Conservation (phyloP, 2,113 vertebrate species). For the Corynorhinus townsendii region DNA sequence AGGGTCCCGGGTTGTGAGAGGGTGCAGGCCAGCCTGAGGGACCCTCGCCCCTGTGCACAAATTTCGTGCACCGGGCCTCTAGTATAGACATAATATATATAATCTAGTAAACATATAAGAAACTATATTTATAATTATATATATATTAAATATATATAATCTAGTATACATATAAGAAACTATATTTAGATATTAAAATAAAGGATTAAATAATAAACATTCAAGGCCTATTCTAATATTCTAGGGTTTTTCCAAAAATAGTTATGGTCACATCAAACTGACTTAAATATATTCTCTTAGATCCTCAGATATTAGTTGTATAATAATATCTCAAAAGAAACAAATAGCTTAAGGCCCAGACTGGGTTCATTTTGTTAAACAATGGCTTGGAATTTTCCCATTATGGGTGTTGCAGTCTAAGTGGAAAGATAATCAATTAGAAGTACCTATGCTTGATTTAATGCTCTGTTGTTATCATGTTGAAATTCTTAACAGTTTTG, state of each 20-base stretch:
- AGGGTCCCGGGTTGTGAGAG: too few species aligned
- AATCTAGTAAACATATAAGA: not conserved
- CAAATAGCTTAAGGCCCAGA: not conserved
- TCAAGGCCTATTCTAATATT: not conserved
- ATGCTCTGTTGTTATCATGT: not conserved
- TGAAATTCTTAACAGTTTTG: not conserved
- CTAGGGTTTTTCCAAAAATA: not conserved
- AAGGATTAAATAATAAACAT: not conserved
- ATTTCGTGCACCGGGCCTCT: too few species aligned
- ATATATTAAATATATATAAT: not conserved
- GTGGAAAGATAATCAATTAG: not conserved
- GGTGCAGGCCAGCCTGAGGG: too few species aligned
- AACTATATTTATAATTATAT: not conserved
- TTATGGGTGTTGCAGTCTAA: not conserved
- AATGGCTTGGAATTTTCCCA: not conserved
- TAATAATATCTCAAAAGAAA: constrained; percentile 29
- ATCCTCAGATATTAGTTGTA: not conserved
- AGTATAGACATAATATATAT: not conserved
- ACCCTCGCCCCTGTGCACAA: too few species aligned
- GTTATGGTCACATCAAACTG: not conserved
- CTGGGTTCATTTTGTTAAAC: constrained; percentile 14
- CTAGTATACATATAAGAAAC: not conserved
- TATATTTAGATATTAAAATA: not conserved
- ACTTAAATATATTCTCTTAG: not conserved
- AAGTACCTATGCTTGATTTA: not conserved